Base-by-base conservation (phyloP, 2,113 vertebrate species). In the Natator depressus region DNA sequence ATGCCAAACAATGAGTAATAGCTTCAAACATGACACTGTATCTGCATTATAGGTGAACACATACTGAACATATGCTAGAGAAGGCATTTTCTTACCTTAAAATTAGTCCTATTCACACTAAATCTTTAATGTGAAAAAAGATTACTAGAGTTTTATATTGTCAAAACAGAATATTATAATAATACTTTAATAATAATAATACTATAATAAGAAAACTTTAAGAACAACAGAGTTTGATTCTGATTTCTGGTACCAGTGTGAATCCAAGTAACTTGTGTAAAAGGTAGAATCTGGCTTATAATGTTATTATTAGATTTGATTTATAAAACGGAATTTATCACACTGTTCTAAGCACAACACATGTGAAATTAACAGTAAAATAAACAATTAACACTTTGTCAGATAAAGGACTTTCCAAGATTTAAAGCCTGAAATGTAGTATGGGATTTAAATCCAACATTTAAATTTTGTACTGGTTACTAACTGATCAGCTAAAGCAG, bases 141-240 rank as follows among this genome's bases (percentile, higher is more conserved):
- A 86, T 49, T 89, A 86, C 38, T 93, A n/a, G 82, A 65, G 85
- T 87, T 85, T 87, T 85, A 27, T 89, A 84, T 31, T 94, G 47
- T 95, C 89, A 95, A 94, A 95, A 69, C 49, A 92, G 51, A 95
- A 84, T 93, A 85, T 85, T 85, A 5, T 57, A 65, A 80, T 91
- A 80, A 42, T 96, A 91, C 31, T n/a, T n/a, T n/a, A n/a, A n/a
- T n/a, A n/a, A n/a, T n/a, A n/a, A n/a, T n/a, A n/a, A n/a, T n/a
- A n/a, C n/a, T n/a, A n/a, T n/a, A n/a, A n/a, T 78, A 79, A 88
- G 78, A 92, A 94, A 83, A 83, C 4, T 1, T 38, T 72, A 57
- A 80, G 92, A 24, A 89, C 57, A 88, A 42, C 93, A 82, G n/a
- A 24, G 72, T n/a, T 85, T 55, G 83, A 8, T 91, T 49, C 24